phyloP scores from a whole-genome alignment of 2,888 invertebrate species.

The Scaeva pyrastri region DNA sequence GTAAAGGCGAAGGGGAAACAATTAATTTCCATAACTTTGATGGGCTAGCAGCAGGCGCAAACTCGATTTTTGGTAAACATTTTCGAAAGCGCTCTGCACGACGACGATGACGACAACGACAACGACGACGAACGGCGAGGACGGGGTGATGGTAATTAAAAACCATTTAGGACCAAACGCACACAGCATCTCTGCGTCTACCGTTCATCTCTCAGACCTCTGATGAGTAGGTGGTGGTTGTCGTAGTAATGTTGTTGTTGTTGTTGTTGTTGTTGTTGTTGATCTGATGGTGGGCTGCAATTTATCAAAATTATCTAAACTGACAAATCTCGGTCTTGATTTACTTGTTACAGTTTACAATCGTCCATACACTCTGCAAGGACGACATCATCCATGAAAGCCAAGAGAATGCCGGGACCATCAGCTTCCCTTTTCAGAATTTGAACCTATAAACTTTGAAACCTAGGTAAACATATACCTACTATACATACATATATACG shows the following conservation, averaged over 20 bases:
- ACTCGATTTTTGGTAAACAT: constrained; percentile 67
- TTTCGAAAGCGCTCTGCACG: constrained; percentile 39
- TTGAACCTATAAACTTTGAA: constrained; percentile 66
- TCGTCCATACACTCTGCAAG: constrained; percentile 55
- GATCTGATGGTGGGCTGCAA: constrained; percentile 49
- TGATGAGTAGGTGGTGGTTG: background rate
- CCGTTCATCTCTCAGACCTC: constrained; percentile 11
- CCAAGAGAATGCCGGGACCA: constrained; percentile 9
- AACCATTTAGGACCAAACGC: constrained; percentile 64
- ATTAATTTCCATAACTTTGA: constrained; percentile 70
- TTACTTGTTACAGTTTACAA: constrained; percentile 76
- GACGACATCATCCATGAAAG: constrained; percentile 52
- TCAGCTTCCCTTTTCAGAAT: constrained; percentile 43
- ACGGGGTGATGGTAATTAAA: constrained; percentile 66
- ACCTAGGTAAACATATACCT: constrained; percentile 40
- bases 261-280: no score
- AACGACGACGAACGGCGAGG: constrained; percentile 7
- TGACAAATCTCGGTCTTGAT: constrained; percentile 77
- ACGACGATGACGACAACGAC: no score
- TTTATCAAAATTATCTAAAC: constrained; percentile 77
- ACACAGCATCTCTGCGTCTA: constrained; percentile 46
- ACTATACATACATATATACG: constrained; percentile 11
- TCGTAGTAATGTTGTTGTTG: background rate
- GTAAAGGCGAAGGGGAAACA: constrained; percentile 37
- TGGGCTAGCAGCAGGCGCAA: constrained; percentile 67